A percentile compares a stretch with the other conserved stretches of the same genome.
These are phyloP conservation scores for Protonibea diacanthus DNA, from an alignment of 2,797 vertebrate species.

Conservation along the genomic window DNA sequence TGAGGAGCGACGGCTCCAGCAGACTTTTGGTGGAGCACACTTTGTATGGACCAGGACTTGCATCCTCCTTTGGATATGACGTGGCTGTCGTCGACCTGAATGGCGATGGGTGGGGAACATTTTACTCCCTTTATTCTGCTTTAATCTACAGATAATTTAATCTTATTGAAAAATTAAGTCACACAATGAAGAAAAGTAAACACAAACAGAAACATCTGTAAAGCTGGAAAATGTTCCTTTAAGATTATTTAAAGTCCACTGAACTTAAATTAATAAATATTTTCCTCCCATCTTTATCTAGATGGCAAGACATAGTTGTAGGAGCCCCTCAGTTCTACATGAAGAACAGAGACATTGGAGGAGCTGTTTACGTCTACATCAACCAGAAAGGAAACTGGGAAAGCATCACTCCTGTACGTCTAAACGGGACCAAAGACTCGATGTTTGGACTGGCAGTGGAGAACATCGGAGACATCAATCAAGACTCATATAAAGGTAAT, in stretches of 20 bases:
- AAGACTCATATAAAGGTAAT: slow-evolving; percentile 92
- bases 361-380: slow-evolving; percentile 95
- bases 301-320: slow-evolving; percentile 97
- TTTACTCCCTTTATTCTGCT: background rate
- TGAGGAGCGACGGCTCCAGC: slow-evolving; percentile 84
- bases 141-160: background rate
- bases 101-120: slow-evolving; percentile 88
- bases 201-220: background rate
- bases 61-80: slow-evolving; percentile 97
- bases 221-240: background rate
- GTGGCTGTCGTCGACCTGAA: slow-evolving; percentile 96
- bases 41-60: slow-evolving; percentile 93
- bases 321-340: slow-evolving; percentile 98
- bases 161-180: background rate
- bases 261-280: background rate
- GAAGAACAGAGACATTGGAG: slow-evolving; percentile 91
- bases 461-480: slow-evolving; percentile 94
- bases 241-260: background rate
- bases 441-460: slow-evolving; percentile 98
- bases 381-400: slow-evolving; percentile 91
- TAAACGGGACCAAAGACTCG: slow-evolving; percentile 93
- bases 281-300: slow-evolving; percentile 61
- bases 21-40: slow-evolving; percentile 84
- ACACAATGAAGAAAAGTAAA: background rate
- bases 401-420: slow-evolving; percentile 85